These are phyloP conservation scores for Cephalophus harveyi DNA, from an alignment of 2,113 vertebrate genomes.

Conservation along the genomic window DNA sequence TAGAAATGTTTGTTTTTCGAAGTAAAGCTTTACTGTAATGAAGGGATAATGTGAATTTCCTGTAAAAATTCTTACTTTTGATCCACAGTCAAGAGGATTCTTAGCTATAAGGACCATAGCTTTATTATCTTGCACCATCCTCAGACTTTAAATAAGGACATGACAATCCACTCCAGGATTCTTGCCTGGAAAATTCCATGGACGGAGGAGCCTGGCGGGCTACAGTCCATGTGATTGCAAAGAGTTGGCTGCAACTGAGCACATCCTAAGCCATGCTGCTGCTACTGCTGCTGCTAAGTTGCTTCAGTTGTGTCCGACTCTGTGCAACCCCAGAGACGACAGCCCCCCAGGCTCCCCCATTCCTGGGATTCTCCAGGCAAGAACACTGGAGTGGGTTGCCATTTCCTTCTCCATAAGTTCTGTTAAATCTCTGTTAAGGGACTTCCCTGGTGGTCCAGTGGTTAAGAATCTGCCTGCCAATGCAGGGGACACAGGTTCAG, in stretches of 20 bases:
- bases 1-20: neutral
- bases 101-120: neutral
- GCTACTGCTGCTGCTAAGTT: too few species aligned
- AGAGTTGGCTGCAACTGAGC: neutral
- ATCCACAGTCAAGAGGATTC: neutral
- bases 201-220: neutral
- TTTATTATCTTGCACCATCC: neutral
- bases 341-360: too few species aligned
- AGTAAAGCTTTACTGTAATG: neutral
- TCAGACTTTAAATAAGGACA: neutral
- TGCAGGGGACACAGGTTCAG: neutral
- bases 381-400: too few species aligned
- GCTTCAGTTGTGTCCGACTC: too few species aligned
- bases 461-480: neutral
- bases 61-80: neutral
- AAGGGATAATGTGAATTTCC: neutral
- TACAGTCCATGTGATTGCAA: neutral
- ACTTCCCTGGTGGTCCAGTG: neutral
- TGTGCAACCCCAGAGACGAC: too few species aligned
- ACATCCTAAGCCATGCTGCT: neutral
- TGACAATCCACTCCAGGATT: neutral
- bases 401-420: neutral
- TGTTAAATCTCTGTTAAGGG: neutral
- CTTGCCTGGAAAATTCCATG: neutral
- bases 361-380: too few species aligned